Conservation (phyloP, 1,140 invertebrate species). For the Glossosoma conforme region DNA sequence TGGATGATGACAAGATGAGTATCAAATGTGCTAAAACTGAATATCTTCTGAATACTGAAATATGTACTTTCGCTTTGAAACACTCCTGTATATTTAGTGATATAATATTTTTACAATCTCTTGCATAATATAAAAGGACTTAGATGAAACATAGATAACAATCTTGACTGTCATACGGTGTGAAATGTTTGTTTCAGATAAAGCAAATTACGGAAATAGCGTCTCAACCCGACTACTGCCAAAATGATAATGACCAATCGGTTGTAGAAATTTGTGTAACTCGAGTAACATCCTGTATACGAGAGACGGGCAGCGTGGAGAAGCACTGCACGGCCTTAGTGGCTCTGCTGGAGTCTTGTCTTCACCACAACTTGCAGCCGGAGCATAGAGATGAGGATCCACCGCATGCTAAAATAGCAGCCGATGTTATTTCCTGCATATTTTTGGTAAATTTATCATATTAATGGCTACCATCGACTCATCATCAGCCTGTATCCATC, state of each 20-base stretch:
- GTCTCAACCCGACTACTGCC: conserved; percentile 71
- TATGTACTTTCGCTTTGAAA: no score
- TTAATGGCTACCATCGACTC: no score
- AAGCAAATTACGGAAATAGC: conserved; percentile 75
- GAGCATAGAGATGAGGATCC: conserved; percentile 77
- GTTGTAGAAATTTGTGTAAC: conserved; percentile 92
- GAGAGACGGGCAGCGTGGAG: conserved; percentile 83
- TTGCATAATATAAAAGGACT: no score
- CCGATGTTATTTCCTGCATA: conserved; percentile 89
- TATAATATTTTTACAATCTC: no score
- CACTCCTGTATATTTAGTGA: no score
- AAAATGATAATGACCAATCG: conserved; percentile 87
- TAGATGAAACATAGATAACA: no score
- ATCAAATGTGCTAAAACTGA: no score
- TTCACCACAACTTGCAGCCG: conserved; percentile 83
- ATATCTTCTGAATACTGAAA: no score
- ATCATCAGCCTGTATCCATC: no score
- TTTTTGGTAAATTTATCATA: conserved; percentile 86
- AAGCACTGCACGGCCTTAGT: conserved; percentile 79
- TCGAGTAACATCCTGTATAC: conserved; percentile 80
- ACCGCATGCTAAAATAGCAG: conserved; percentile 92
- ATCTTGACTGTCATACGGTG: no score
- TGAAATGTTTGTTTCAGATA: conserved; percentile 52
- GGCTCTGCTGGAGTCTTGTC: conserved; percentile 76
- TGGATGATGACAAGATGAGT: no score